phyloP scores from a whole-genome alignment of 1,140 invertebrate species.

The Drosophila arizonae region DNA sequence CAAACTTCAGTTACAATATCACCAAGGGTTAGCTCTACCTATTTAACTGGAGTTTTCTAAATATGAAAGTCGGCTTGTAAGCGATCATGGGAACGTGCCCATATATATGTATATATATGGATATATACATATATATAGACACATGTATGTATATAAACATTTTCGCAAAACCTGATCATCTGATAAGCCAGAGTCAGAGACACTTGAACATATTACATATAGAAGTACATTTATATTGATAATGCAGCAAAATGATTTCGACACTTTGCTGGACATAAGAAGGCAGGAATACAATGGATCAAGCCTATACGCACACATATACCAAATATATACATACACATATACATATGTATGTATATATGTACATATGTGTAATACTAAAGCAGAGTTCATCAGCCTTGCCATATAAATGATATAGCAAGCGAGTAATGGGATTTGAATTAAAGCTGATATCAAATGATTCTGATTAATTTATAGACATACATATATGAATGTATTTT shows the following conservation, averaged over 20 bases:
- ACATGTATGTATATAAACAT: background rate
- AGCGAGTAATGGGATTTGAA: background rate
- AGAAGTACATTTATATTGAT: conserved; percentile 9
- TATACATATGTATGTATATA: no score
- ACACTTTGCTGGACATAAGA: conserved; percentile 8
- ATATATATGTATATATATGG: no score
- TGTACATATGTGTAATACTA: background rate
- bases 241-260: conserved; percentile 19
- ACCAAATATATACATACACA: background rate
- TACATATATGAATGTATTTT: background rate
- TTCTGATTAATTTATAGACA: background rate
- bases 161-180: conserved; percentile 21
- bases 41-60: no score
- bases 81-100: no score
- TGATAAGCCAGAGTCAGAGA: conserved; percentile 34
- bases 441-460: background rate
- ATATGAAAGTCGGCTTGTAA: no score
- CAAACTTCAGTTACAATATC: no score
- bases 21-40: no score
- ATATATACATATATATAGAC: background rate
- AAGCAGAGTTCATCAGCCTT: conserved; percentile 11
- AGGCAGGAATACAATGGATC: background rate
- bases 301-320: background rate
- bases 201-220: conserved; percentile 5
- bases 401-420: background rate